phyloP scores from a whole-genome alignment of 2,113 vertebrate species.

The Neoarius graeffei region DNA sequence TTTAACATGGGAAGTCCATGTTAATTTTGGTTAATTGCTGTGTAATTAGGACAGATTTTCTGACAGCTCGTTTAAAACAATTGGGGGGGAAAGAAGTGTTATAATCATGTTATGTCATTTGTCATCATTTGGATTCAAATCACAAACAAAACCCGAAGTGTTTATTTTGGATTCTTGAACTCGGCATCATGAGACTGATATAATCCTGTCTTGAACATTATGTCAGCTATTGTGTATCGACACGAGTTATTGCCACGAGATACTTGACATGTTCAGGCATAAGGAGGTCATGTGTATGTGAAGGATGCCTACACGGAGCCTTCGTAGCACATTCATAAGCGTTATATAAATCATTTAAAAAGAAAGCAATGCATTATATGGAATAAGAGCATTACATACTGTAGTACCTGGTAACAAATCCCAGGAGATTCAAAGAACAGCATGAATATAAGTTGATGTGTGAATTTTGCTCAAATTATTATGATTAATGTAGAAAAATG shows the following conservation, averaged over 20 bases:
- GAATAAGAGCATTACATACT: background rate
- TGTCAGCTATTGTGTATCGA: background rate
- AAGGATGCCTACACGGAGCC: background rate
- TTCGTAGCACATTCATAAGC: background rate
- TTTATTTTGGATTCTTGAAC: background rate
- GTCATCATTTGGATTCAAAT: background rate
- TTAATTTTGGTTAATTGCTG: background rate
- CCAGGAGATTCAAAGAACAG: background rate
- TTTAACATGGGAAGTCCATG: background rate
- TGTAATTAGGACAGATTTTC: background rate
- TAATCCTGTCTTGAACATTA: background rate
- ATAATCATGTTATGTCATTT: background rate
- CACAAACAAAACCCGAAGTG: no score
- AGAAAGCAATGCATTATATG: background rate
- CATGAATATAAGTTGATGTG: background rate
- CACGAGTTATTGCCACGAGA: background rate
- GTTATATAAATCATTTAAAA: background rate
- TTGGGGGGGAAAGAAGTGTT: background rate
- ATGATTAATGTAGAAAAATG: background rate
- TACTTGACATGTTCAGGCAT: background rate
- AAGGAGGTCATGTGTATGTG: background rate
- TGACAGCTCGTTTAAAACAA: background rate
- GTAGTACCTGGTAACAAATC: background rate
- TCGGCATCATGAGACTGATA: background rate
- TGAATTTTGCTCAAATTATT: background rate